Evolutionary conservation across 2,888 invertebrate genomes (phyloP).

Genomic region (Tipula unca): DNA sequence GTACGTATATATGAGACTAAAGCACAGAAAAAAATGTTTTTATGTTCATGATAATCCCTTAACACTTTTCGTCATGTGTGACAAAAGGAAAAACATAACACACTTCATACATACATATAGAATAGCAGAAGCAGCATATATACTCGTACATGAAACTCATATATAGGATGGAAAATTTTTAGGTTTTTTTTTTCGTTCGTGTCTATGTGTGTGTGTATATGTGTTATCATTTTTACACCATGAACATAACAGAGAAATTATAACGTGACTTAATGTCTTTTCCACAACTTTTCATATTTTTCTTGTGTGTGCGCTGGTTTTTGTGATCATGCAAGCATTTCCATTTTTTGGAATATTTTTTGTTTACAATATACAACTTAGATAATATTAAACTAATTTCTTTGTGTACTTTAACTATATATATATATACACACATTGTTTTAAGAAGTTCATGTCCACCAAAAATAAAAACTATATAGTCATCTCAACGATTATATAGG

Average conservation of each 20-base stretch:
- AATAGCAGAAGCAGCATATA: not conserved
- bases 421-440: no score
- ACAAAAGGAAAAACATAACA: not conserved
- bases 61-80: conserved; percentile 14
- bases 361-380: not conserved
- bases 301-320: not conserved
- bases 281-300: not conserved
- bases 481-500: not conserved
- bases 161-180: not conserved
- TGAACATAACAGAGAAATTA: not conserved
- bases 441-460: not conserved
- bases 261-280: not conserved
- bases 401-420: not conserved
- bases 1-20: not conserved
- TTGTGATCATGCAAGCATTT: not conserved
- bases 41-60: conserved; percentile 14
- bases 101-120: not conserved
- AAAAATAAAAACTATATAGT: not conserved
- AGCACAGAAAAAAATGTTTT: not conserved
- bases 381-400: not conserved
- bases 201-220: not conserved
- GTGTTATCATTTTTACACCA: not conserved
- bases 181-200: not conserved
- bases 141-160: not conserved
- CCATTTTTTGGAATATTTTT: no score